Conservation (phyloP, 2,113 vertebrate genomes). For the Chaetodon trifascialis region DNA sequence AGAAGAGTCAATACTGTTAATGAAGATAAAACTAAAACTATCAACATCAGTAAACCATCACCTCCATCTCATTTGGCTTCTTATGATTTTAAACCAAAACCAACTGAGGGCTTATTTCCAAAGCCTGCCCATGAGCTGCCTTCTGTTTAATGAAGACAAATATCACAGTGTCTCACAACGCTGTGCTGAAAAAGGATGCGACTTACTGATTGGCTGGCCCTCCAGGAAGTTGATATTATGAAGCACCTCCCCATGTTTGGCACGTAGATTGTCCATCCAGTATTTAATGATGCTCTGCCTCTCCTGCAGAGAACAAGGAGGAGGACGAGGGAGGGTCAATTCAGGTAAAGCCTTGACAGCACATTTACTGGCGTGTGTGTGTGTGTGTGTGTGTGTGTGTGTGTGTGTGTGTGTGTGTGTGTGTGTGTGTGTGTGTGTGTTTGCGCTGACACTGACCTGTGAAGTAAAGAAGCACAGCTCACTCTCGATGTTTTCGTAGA, state of each 20-base stretch:
- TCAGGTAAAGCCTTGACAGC: neutral
- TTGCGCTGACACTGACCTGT: slow-evolving; percentile 84
- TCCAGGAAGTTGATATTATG: slow-evolving; percentile 97
- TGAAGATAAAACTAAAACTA: neutral
- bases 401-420: neutral
- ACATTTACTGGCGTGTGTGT: neutral
- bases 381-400: neutral
- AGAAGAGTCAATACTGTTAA: neutral
- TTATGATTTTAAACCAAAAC: slow-evolving; percentile 17
- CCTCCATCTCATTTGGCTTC: neutral
- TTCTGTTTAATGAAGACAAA: slow-evolving; percentile 17
- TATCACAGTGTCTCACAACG: neutral
- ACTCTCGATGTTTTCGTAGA: slow-evolving; percentile 97
- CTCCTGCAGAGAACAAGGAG: slow-evolving; percentile 84
- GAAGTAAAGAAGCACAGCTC: slow-evolving; percentile 97
- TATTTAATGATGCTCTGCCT: slow-evolving; percentile 96
- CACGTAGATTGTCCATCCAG: slow-evolving; percentile 97
- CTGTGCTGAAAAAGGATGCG: neutral
- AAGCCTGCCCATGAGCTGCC: neutral
- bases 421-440: neutral
- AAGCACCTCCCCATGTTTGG: slow-evolving; percentile 94
- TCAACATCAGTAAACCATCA: neutral
- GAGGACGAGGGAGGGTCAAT: neutral
- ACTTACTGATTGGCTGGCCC: slow-evolving; percentile 98
- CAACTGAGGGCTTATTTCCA: slow-evolving; percentile 38